Percentiles rank a stretch among this genome's conserved stretches.
phyloP scores from a whole-genome alignment of 2,113 vertebrate genomes.

The Mirza zaza region DNA sequence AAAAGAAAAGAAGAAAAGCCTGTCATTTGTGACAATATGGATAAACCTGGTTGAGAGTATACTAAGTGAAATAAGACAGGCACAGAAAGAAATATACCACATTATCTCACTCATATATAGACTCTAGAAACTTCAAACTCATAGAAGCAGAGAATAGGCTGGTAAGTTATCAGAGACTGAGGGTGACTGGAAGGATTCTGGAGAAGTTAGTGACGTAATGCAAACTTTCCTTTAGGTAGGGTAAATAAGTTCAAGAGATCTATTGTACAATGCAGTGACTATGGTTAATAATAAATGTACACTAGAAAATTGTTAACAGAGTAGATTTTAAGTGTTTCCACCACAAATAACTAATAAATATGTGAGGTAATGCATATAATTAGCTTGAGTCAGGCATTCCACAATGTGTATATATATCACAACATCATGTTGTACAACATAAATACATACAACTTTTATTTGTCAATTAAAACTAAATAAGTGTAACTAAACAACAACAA shows the following conservation, averaged over 20 bases:
- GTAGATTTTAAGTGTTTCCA: neutral
- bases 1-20: no score
- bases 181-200: neutral
- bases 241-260: neutral
- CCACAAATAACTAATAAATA: no score
- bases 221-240: neutral
- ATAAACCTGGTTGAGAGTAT: no score
- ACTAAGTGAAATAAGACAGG: no score
- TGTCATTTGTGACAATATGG: no score
- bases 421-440: neutral
- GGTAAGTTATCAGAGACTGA: no score
- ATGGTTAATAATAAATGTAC: neutral
- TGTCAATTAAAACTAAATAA: neutral
- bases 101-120: neutral
- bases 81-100: neutral
- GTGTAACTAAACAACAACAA: neutral
- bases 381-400: no score
- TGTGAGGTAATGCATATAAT: no score
- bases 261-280: neutral
- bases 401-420: no score
- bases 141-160: neutral
- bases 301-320: neutral
- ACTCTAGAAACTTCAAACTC: neutral
- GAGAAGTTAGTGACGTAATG: neutral
- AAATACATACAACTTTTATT: neutral